Base-by-base conservation (phyloP, 2,888 invertebrate genomes). In the Drosophila acutilabella region DNA sequence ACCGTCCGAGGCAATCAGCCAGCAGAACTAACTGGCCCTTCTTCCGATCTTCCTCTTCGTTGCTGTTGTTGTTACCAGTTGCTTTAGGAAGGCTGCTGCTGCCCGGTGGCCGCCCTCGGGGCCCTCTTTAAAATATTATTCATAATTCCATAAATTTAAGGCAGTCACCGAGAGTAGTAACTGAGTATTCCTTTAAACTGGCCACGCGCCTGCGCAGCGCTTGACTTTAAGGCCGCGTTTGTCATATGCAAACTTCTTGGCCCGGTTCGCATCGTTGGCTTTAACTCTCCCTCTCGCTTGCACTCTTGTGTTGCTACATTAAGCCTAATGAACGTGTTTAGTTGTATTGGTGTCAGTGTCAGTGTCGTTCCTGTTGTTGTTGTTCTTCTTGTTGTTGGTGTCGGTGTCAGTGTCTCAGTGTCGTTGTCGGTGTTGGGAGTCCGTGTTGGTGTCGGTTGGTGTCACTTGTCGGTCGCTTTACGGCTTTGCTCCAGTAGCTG, bases 51-150 rank as follows among this genome's bases (percentile, higher is more conserved):
- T 14, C 41, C 56, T 51, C 44, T 16, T 33, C 7, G 44, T 33
- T 26, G 36, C 13, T 38, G 36, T 51, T 36, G 64, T n/a, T 18
- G 52, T 18, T 26, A 23, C 23, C 23, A 23, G 58, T 41, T 45
- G 57, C 30, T 40, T n/a, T 26, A 20, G 16, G 36, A 20, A 23
- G 16, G n/a, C n/a, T 60, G 53, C 60, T 52, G 70, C 54, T 56
- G 71, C 71, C 74, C 74, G 80, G 77, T 78, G 87, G 86, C 78
- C 86, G 85, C 74, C 86, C 65, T 82, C 68, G 62, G 81, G 86
- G 86, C 69, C 70, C 73, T 84, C 75, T 81, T 83, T 83, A 77
- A 90, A 88, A 87, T 86, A 89, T 90, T 88, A 80, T 80, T 89
- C 88, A 80, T 80, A 86, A 88, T 83, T 84, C 78, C 83, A 88